A percentile compares a stretch with the other conserved stretches of the same genome.
Conservation (phyloP, 2,888 invertebrate species). For the Hetaerina titia region DNA sequence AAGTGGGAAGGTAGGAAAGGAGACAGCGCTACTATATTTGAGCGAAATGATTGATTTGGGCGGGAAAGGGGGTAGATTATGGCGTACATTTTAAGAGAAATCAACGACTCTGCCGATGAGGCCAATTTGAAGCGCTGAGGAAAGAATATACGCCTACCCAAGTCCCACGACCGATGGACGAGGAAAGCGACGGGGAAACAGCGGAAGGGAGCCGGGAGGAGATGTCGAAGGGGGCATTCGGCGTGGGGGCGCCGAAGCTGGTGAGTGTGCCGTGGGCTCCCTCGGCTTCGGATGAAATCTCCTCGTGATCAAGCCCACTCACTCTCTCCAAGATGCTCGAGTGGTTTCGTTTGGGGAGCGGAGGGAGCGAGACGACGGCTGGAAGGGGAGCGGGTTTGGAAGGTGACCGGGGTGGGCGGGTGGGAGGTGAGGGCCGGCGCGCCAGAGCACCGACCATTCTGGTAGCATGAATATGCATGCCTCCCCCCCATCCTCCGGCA, state of each 20-base stretch:
- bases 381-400: background rate
- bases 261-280: background rate
- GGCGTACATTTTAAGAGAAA: background rate
- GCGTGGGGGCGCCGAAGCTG: background rate
- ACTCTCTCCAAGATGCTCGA: background rate
- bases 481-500: constrained; percentile 47
- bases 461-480: constrained; percentile 62
- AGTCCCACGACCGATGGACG: background rate
- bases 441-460: constrained; percentile 50
- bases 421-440: background rate
- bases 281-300: constrained; percentile 35
- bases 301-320: background rate
- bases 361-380: background rate
- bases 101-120: background rate
- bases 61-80: background rate
- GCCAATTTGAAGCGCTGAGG: background rate
- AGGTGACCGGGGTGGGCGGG: background rate
- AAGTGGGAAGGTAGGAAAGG: background rate
- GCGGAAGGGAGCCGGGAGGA: background rate
- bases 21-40: background rate
- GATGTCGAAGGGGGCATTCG: background rate
- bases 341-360: background rate
- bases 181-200: background rate
- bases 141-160: background rate
- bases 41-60: background rate